Base-by-base conservation (phyloP, 2,888 invertebrate species). In the Polydrusus cervinus region DNA sequence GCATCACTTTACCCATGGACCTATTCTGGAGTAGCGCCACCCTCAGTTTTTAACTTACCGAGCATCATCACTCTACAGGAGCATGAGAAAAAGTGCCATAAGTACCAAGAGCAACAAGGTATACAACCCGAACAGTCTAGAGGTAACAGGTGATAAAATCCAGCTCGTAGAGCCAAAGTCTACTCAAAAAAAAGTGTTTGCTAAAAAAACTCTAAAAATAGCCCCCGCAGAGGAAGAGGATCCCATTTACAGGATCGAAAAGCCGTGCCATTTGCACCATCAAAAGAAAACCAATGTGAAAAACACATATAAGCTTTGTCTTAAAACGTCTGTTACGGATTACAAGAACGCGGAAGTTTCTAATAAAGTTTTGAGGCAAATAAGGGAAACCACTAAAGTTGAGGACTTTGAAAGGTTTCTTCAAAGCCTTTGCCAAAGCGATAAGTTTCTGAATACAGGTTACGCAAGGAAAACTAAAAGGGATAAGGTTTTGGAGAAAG, bases 331-430 rank as follows among this genome's bases (percentile, higher is more conserved):
- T 18, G 49, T 87, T 86, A 89, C 77, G 20, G 80, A 83, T 30
- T 82, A 80, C 72, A 79, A 78, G 55, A 83, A 81, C 73, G 62
- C 78, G 43, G 82, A 81, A 67, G 82, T 81, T 70, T 79, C 78
- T 38, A 82, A 79, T 73, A 80, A 80, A 60, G 81, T 81, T 74
- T 78, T 91, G 85, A 85, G 88, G 84, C 88, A 89, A 86, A 90
- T 91, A 86, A 88, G 89, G 80, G 90, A 90, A 90, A 90, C 91
- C 89, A 61, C 76, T 8, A 73, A 90, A 89, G 89, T 90, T 85
- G 87, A 87, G 43, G 83, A 91, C 88, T 90, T 91, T 88, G 89
- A 90, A 88, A 89, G 90, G 90, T 90, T 91, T 90, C 90, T 91
- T 85, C 88, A 82, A 40, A 73, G 70, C 30, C 38, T 79, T 20